Base-by-base conservation (phyloP, 2,888 invertebrate genomes). In the Cyclophora albipunctata region DNA sequence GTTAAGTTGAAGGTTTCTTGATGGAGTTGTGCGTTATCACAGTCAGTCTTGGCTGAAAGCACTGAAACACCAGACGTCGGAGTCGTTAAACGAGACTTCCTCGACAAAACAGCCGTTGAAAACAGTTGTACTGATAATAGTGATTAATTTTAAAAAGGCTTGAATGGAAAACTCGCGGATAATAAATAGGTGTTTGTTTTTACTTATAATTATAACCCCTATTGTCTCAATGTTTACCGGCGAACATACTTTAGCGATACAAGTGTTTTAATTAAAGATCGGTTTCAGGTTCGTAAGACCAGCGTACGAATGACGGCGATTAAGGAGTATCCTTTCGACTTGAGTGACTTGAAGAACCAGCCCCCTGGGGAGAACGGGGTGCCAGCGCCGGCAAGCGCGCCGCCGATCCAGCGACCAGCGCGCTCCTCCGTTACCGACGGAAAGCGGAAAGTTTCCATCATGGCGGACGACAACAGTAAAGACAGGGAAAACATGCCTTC, bases 401-500 rank as follows among this genome's bases (percentile, higher is more conserved):
- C 42, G 4, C n/a, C 42, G 7, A 5, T 2, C 5, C 46, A 54
- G 20, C 53, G 60, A 7, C 55, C 52, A 43, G 55, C 52, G 42
- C 56, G 49, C 7, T 63, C 53, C 2, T 66, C 73, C 34, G 61
- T 62, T 3, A 66, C 71, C 6, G 83, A 84, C 58, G 90, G 90
- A 48, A 91, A 90, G 58, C 81, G 92, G 52, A 90, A 91, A 72
- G 92, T 92, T 7, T 92, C 92, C 65, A 92, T 92, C 55, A 91
- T 90, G 77, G 90, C 91, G 3, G 91, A 91, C 69, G 90, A 72
- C 60, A 74, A 73, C 7, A 88, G 89, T 59, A 89, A 90, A 55
- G 92, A 91, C 45, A 89, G 92, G 54, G 93, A 93, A 69, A 93
- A 93, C 74, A 81, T 88, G 48, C 92, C 90, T 2, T 93, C 91